These are phyloP conservation scores for Mastomys natalensis DNA, from an alignment of 2,113 vertebrate species.

Conservation along the genomic window DNA sequence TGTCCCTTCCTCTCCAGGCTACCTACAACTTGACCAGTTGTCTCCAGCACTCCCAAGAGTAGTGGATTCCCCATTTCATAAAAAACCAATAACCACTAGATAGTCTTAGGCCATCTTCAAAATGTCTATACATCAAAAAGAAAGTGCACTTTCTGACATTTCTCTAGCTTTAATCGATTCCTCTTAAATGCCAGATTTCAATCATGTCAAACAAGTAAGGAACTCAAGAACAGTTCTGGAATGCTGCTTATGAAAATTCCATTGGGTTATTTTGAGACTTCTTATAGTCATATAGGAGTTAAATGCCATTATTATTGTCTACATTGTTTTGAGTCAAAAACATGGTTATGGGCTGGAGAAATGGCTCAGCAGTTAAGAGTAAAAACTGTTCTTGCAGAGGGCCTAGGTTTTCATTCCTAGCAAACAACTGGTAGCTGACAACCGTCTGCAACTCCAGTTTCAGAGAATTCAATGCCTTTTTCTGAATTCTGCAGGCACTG, in stretches of 20 bases:
- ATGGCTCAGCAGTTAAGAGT: background rate
- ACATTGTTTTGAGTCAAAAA: conserved; percentile 26
- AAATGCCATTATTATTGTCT: background rate
- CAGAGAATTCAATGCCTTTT: background rate
- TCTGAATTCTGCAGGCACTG: background rate
- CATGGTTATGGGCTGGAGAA: background rate
- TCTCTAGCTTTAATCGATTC: background rate
- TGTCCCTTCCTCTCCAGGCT: background rate
- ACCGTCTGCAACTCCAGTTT: background rate
- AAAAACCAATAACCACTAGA: background rate
- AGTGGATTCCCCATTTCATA: background rate
- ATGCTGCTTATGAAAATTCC: background rate
- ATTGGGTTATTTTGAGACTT: background rate
- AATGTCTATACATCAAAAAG: background rate
- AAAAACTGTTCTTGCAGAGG: background rate
- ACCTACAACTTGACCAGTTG: background rate
- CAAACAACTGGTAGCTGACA: background rate
- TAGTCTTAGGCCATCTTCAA: background rate
- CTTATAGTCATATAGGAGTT: background rate
- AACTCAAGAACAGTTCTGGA: background rate
- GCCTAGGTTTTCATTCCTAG: background rate
- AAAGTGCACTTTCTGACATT: background rate
- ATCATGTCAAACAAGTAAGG: background rate
- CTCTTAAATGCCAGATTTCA: background rate
- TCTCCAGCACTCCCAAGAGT: background rate